Conservation (phyloP, 2,797 vertebrate genomes). For the Etheostoma perlongum region DNA sequence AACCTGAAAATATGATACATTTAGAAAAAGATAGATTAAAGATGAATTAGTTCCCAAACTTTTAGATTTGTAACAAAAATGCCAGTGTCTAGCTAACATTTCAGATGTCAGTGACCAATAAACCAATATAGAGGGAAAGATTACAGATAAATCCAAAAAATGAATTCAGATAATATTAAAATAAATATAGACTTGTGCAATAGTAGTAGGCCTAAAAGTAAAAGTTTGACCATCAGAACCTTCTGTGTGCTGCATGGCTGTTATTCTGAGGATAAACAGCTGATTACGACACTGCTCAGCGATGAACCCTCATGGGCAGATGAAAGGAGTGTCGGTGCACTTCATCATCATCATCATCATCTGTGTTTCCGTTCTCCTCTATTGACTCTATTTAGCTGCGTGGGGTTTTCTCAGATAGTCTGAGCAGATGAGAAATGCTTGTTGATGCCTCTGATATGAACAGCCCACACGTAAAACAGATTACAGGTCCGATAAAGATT, state of each 20-base stretch:
- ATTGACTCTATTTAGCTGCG: background rate
- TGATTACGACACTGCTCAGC: background rate
- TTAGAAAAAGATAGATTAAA: too few species aligned
- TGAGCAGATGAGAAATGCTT: background rate
- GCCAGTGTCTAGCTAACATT: too few species aligned
- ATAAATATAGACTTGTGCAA: background rate
- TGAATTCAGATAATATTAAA: too few species aligned
- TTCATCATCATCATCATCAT: constrained; percentile 27
- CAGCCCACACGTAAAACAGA: constrained; percentile 21
- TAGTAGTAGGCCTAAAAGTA: background rate
- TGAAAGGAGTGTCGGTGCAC: constrained; percentile 1
- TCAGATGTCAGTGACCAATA: too few species aligned
- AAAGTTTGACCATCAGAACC: too few species aligned
- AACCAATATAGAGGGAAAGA: too few species aligned
- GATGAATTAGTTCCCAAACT: too few species aligned
- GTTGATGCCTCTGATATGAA: constrained; percentile 18
- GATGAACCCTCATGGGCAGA: background rate
- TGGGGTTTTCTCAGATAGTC: background rate
- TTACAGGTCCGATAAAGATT: constrained; percentile 5
- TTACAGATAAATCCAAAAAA: too few species aligned
- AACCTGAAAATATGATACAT: too few species aligned
- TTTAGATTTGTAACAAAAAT: too few species aligned
- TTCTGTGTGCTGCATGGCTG: background rate
- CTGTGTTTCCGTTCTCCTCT: background rate
- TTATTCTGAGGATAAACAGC: background rate